A percentile compares a stretch with the other conserved stretches of the same genome.
These are phyloP conservation scores for Pardosa pseudoannulata DNA, from an alignment of 2,888 invertebrate species.

Conservation along the genomic window DNA sequence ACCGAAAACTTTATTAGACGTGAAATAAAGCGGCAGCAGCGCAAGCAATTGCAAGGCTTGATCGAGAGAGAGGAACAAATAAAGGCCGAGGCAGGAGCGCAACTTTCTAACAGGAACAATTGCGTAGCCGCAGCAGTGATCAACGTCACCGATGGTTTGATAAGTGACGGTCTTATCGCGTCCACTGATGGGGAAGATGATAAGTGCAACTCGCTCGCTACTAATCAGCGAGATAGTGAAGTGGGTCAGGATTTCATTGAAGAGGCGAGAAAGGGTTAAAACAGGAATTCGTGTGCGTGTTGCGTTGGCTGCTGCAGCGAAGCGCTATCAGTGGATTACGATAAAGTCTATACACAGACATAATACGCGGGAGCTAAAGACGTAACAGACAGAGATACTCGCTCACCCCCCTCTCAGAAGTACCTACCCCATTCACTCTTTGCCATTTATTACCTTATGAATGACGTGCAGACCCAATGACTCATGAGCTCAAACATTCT, in stretches of 20 bases:
- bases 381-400: no score
- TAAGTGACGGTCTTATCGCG: conserved; percentile 10
- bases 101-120: neutral
- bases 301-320: neutral
- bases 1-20: no score
- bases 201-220: neutral
- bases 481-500: no score
- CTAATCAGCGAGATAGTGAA: conserved; percentile 5
- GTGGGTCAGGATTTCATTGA: conserved; percentile 17
- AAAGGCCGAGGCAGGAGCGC: neutral
- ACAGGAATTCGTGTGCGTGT: neutral
- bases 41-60: no score
- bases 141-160: neutral
- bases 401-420: no score
- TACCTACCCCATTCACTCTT: no score
- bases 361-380: no score
- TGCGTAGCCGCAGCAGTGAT: neutral
- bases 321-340: neutral
- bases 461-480: no score
- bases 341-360: no score
- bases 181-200: neutral
- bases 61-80: neutral
- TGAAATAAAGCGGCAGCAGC: no score
- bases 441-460: no score
- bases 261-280: conserved; percentile 8